Evolutionary conservation across 2,888 invertebrate species (phyloP), one percentile per base, ranked within the genome.

Genomic region (Drosophila trichaetosa): DNA sequence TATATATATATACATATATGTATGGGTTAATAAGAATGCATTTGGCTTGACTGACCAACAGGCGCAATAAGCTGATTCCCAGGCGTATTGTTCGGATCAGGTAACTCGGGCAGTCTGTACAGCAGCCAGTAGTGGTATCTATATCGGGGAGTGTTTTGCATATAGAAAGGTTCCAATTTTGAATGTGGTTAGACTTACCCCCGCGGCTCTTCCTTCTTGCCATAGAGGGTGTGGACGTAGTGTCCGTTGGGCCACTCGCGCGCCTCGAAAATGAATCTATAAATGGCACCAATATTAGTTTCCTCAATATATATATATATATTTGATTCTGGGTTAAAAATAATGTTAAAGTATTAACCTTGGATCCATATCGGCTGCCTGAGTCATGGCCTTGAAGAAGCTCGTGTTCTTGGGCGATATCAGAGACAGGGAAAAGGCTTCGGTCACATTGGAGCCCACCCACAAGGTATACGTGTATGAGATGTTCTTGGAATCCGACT

Each of bases 161-260:
- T 33, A 7, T 8, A 27, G 7, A 4, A 4, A 16, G 21, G n/a
- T 31, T 24, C 21, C 16, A 24, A 31, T 61, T 18, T 0, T 29
- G 16, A 18, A 16, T 13, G 13, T 24, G 0, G 3, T 21, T 18
- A 0, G 49, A 27, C 79, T 83, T 85, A 93, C 93, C 93, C 93
- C 82, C 93, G 83, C 8, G 93, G 93, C 62, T 93, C 93, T 71
- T 93, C 93, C 65, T 93, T 93, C 76, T 93, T 93, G 67, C 93
- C 93, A 51, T 93, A 96, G 78, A 98, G 94, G 0, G 97, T 97
- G 93, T 98, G 97, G 31, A 98, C 97, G 92, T 98, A 98, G 92
- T 98, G 97, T 0, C 98, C 98, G 91, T 97, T 98, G 2, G 98
- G 97, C 98, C 98, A 98, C 91, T 97, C 97, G 82, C 97, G 96